Conservation (phyloP, 2,888 invertebrate species). For the Pristionchus arcanus region DNA sequence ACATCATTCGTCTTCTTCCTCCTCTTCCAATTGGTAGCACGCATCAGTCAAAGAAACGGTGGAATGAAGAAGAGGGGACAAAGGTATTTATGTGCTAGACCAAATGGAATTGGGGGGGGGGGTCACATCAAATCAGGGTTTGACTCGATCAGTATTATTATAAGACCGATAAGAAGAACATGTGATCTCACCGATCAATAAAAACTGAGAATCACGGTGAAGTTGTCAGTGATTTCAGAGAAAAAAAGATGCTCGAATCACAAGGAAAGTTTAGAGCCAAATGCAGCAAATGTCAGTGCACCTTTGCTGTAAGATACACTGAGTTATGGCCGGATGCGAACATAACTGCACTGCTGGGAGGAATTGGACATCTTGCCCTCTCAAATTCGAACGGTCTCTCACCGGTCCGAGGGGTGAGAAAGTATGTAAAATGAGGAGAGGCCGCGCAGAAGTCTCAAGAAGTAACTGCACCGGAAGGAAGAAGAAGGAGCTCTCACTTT, state of each 20-base stretch:
- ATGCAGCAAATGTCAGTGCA: background rate
- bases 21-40: background rate
- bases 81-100: too few relatives aligned
- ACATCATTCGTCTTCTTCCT: slow-evolving; percentile 6
- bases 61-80: slow-evolving; percentile 11
- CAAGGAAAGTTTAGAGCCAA: too few relatives aligned
- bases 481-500: background rate
- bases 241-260: too few relatives aligned
- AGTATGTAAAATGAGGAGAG: background rate
- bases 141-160: too few relatives aligned
- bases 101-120: too few relatives aligned
- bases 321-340: slow-evolving; percentile 29
- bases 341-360: background rate
- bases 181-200: too few relatives aligned
- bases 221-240: too few relatives aligned
- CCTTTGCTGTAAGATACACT: background rate
- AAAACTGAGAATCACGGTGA: too few relatives aligned
- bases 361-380: background rate
- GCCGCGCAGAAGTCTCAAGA: background rate
- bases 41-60: slow-evolving; percentile 1
- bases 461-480: too few relatives aligned
- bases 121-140: too few relatives aligned
- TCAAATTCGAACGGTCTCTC: background rate
- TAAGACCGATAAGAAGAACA: too few relatives aligned
- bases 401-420: background rate